These are phyloP conservation scores for Caenorhabditis auriculariae DNA, from an alignment of 2,888 invertebrate genomes.

Conservation along the genomic window DNA sequence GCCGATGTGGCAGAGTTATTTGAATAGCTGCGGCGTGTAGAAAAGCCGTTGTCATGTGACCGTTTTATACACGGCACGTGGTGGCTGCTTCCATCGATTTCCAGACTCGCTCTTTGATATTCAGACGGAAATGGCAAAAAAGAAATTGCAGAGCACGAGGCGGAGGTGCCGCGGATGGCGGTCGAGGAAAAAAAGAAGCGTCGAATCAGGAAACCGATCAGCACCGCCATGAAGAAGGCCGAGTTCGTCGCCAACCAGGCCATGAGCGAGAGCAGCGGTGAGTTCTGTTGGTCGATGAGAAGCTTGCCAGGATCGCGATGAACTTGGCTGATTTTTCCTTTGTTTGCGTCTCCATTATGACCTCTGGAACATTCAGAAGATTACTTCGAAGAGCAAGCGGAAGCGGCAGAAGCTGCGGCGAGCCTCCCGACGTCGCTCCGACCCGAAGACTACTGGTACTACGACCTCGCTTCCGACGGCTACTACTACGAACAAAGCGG, in stretches of 20 bases:
- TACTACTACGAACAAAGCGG: constrained; percentile 63
- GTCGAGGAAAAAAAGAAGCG: constrained; percentile 14
- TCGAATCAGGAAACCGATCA: constrained; percentile 11
- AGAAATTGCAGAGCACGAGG: not conserved
- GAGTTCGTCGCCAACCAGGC: constrained; percentile 11
- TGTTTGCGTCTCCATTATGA: not conserved
- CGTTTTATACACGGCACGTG: not conserved
- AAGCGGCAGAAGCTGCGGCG: not conserved
- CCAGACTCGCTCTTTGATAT: too few relatives aligned
- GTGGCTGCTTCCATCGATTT: not conserved
- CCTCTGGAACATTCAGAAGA: constrained; percentile 11
- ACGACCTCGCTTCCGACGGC: constrained; percentile 59
- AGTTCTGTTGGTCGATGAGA: not conserved
- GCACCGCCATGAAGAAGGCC: constrained; percentile 14
- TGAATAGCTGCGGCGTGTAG: too few relatives aligned
- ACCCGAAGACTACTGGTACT: constrained; percentile 38
- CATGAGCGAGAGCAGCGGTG: constrained; percentile 19
- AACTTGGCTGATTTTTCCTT: too few relatives aligned
- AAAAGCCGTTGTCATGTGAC: not conserved
- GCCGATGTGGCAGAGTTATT: too few relatives aligned
- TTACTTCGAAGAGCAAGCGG: constrained; percentile 5
- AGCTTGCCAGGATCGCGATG: too few relatives aligned
- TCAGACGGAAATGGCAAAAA: too few relatives aligned
- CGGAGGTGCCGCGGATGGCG: not conserved
- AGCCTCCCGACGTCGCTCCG: not conserved